phyloP scores from a whole-genome alignment of 2,888 invertebrate species.

The Elmis aenea region DNA sequence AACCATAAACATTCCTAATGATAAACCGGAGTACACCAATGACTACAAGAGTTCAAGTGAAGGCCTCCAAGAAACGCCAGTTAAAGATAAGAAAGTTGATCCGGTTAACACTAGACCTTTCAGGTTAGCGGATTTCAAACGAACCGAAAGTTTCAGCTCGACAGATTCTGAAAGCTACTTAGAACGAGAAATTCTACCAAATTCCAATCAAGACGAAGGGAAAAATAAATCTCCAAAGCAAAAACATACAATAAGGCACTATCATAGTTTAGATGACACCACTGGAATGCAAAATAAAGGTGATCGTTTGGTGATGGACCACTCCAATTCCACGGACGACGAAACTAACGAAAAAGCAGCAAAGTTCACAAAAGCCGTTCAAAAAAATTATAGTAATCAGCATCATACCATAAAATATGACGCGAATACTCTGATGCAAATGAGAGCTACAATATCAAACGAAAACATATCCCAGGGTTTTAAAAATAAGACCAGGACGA shows the following conservation, averaged over 20 bases:
- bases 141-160: slow-evolving; percentile 38
- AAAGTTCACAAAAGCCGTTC: slow-evolving; percentile 31
- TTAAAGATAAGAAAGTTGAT: slow-evolving; percentile 9
- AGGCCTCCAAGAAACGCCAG: slow-evolving; percentile 2
- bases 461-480: slow-evolving; percentile 32
- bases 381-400: slow-evolving; percentile 41
- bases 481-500: slow-evolving; percentile 25
- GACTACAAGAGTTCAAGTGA: slow-evolving; percentile 20
- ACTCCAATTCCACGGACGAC: slow-evolving; percentile 38
- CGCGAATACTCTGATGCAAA: slow-evolving; percentile 43
- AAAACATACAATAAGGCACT: no score
- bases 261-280: slow-evolving; percentile 26
- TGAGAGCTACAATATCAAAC: slow-evolving; percentile 29
- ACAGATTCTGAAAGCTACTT: slow-evolving; percentile 44
- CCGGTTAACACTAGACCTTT: slow-evolving; percentile 35
- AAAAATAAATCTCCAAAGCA: slow-evolving; percentile 7
- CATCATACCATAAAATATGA: slow-evolving; percentile 40
- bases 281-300: neutral
- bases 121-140: slow-evolving; percentile 56
- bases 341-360: slow-evolving; percentile 41
- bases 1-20: slow-evolving; percentile 40
- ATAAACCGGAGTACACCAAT: slow-evolving; percentile 18
- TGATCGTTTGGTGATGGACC: slow-evolving; percentile 14
- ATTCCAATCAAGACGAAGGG: slow-evolving; percentile 27
- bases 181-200: slow-evolving; percentile 40